Percentiles rank a stretch among this genome's conserved stretches.
Conservation (phyloP, 2,113 vertebrate genomes). For the Lucifuga dentata region DNA sequence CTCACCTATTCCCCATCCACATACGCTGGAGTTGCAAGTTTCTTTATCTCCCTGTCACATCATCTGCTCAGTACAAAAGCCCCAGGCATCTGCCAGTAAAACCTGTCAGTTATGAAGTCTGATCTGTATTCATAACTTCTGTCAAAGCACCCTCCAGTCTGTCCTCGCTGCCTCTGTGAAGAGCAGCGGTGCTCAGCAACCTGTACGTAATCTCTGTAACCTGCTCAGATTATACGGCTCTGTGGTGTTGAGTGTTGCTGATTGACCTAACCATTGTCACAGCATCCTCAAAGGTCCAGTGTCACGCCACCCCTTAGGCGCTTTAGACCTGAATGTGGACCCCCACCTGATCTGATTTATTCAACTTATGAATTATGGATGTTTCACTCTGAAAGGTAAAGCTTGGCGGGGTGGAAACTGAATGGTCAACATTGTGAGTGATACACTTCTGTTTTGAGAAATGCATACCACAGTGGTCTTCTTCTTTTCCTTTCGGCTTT, state of each 20-base stretch:
- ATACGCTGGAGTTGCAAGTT: constrained; percentile 44
- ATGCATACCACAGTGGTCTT: too few species aligned
- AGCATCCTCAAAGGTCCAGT: constrained; percentile 11
- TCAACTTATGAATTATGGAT: constrained; percentile 20
- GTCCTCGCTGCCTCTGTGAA: constrained; percentile 27
- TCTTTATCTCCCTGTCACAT: constrained; percentile 57
- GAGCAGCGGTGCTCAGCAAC: constrained; percentile 34
- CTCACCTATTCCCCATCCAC: constrained; percentile 48
- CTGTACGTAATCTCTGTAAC: constrained; percentile 46
- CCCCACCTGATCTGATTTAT: not conserved
- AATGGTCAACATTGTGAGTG: not conserved
- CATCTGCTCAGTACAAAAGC: constrained; percentile 47
- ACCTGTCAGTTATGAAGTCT: constrained; percentile 63
- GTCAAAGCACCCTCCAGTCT: constrained; percentile 61
- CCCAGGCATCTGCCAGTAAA: constrained; percentile 48
- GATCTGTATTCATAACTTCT: constrained; percentile 75
- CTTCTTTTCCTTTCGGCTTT: too few species aligned
- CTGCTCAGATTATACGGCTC: constrained; percentile 38
- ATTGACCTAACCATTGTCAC: constrained; percentile 12
- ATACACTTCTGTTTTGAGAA: not conserved
- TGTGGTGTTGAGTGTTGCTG: constrained; percentile 4
- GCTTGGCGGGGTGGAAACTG: not conserved
- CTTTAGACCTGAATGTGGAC: not conserved
- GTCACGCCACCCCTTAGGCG: constrained; percentile 8
- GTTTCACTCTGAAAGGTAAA: not conserved